A percentile compares a stretch with the other conserved stretches of the same genome.
Evolutionary conservation across 1,140 invertebrate species (phyloP).

Genomic region (Calosoma granatense): DNA sequence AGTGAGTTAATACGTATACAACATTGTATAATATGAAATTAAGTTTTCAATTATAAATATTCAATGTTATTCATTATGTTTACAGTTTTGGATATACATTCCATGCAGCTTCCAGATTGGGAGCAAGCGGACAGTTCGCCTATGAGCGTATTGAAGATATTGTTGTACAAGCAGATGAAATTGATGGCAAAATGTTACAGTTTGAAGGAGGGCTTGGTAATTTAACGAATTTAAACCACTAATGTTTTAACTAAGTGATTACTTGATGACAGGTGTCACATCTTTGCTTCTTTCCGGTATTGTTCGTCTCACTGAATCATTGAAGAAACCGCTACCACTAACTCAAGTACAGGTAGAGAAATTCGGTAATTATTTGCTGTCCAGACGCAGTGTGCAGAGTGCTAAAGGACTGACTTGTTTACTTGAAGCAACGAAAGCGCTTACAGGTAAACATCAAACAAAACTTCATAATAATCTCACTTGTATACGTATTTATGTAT

Average conservation of each 20-base stretch:
- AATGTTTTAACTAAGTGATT: constrained; percentile 3
- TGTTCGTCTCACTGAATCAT: constrained; percentile 55
- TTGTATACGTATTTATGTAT: constrained; percentile 18
- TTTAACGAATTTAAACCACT: not conserved
- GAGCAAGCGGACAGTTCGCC: constrained; percentile 57
- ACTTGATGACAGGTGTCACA: constrained; percentile 25
- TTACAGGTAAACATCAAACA: constrained; percentile 37
- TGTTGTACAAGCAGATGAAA: constrained; percentile 89
- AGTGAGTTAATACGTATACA: not conserved
- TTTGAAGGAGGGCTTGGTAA: constrained; percentile 81
- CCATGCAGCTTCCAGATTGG: constrained; percentile 58
- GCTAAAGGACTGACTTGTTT: constrained; percentile 70
- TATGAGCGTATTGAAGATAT: constrained; percentile 80
- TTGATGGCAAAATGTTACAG: constrained; percentile 77
- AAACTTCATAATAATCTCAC: not conserved
- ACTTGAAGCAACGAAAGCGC: constrained; percentile 60
- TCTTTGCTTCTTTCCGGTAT: constrained; percentile 63
- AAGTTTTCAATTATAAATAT: too few relatives aligned
- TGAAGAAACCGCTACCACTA: constrained; percentile 62
- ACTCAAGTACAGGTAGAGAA: constrained; percentile 74
- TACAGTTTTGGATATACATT: constrained; percentile 75
- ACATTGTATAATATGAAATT: not conserved
- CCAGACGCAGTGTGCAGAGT: constrained; percentile 79
- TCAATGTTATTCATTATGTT: too few relatives aligned
- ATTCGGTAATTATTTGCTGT: constrained; percentile 84